Evolutionary conservation across 2,113 vertebrate genomes (phyloP), one percentile per base, ranked within the genome.

Genomic region (Hippocampus barbouri): DNA sequence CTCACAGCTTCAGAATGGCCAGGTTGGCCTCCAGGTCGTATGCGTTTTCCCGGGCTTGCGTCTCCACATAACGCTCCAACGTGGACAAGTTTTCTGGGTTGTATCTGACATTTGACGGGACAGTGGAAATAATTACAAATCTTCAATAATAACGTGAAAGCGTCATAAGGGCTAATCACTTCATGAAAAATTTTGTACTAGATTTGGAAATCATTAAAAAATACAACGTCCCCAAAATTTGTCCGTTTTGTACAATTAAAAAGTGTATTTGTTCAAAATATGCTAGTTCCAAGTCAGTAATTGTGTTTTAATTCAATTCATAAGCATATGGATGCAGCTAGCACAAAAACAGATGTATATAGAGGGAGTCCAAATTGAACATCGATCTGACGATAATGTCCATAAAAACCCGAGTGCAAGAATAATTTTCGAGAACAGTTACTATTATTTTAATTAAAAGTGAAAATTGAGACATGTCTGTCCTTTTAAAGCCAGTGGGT

Each of bases 1-100:
- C 96, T 91, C 79, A 97, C 96, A 97, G 92, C 78, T 97, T 97
- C 3, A 97, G 91, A 15, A 97, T 94, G 0, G 95, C 96, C 57
- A 97, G 85, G 81, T 97, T 97, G 51, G 96, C 96, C 83, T 97
- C 96, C 86, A 97, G 88, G 80, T 97, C 95, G 5, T 97, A 97
- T 2, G 95, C 91, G 3, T 96, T 97, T 67, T 97, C 96, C 80
- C 92, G 89, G 0, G 95, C 94, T 76, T 97, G 95, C 0, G 95
- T 97, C 83, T 97, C 96, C 78, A 97, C 95, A 1, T 97, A 97
- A 12, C 94, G 93, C 81, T 97, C 95, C 86, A 97, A 53, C 0
- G 94, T 95, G 0, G 94, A 85, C 27, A 97, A 83, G 72, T 97
- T 97, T 85, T 97, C 96, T 7, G 96, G 96, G 73, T 97, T 97